Base-by-base conservation (phyloP, 2,888 invertebrate species). In the Congeria kusceri region DNA sequence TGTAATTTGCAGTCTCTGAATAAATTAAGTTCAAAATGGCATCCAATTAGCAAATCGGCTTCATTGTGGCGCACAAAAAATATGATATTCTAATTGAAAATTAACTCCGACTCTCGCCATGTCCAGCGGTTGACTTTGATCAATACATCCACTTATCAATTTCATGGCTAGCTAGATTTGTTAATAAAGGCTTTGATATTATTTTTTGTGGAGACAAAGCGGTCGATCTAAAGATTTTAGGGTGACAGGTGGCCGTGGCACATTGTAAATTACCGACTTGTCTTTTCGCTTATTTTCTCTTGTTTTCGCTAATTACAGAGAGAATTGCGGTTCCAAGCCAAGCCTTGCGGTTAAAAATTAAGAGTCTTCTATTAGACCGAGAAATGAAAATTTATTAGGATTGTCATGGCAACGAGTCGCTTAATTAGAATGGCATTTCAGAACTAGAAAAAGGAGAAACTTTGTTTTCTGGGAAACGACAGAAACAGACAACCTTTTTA, bases 201-300 rank as follows among this genome's bases (percentile, higher is more conserved):
- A 65, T 65, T 65, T 65, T 65, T 53, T 25, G 39, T 39, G 25
- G 53, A 18, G 53, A 53, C 53, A 53, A 53, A 53, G 53, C 53
- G 23, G 25, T 25, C 25, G 53, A 23, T 53, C 25, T 25, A 5
- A 25, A 53, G 53, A 25, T 71, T 70, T 76, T 68, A 32, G 72
- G 32, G 67, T 68, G 74, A 71, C 82, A 82, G 77, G 75, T 82
- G 82, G 82, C 49, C 46, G 44, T 69, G 82, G 72, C 82, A 82
- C 72, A 69, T 76, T 82, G 75, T 82, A 75, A 82, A 82, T 82
- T 82, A 70, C 62, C 53, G 69, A 66, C 46, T 69, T 56, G 72
- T 65, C 72, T 27, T 61, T 13, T 53, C 53, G 53, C 53, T 20
- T 25, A 53, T 53, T 53, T 56, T 27, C 65, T 64, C 69, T 65